Evolutionary conservation across 2,113 vertebrate species (phyloP).

Genomic region (Lucifuga dentata): DNA sequence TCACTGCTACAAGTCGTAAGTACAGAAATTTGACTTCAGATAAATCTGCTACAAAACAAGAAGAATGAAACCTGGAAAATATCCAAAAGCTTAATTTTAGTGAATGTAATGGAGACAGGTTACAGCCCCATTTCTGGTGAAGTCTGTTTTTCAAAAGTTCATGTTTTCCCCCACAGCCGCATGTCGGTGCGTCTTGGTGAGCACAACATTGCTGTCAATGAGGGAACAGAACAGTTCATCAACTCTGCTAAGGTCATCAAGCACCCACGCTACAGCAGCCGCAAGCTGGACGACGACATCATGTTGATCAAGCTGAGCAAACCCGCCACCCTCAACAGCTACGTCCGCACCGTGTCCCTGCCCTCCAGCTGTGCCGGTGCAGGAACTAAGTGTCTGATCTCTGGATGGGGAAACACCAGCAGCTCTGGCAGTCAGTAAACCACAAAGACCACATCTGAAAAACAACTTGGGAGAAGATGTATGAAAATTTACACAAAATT

Average conservation of each 20-base stretch:
- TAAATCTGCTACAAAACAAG: no score
- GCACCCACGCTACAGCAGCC: constrained; percentile 77
- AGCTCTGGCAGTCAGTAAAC: constrained; percentile 77
- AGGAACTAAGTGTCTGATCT: constrained; percentile 87
- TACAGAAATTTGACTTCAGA: background rate
- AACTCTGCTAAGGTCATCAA: constrained; percentile 70
- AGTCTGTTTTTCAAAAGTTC: no score
- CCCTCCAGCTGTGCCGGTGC: constrained; percentile 79
- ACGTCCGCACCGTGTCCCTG: constrained; percentile 80
- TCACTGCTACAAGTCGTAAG: constrained; percentile 88
- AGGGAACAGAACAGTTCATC: constrained; percentile 84
- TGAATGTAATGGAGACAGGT: no score
- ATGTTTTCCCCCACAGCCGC: constrained; percentile 56
- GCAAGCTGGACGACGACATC: constrained; percentile 87
- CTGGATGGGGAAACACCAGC: constrained; percentile 90
- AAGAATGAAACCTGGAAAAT: no score
- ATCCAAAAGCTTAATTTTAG: no score
- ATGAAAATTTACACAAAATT: background rate
- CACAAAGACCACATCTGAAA: background rate
- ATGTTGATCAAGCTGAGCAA: constrained; percentile 88
- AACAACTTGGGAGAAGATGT: background rate
- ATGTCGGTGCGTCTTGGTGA: constrained; percentile 83
- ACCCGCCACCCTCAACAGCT: constrained; percentile 72
- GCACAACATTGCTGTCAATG: constrained; percentile 81
- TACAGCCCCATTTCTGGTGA: no score